Evolutionary conservation across 2,888 invertebrate genomes (phyloP).

Genomic region (Agrotis ipsilon): DNA sequence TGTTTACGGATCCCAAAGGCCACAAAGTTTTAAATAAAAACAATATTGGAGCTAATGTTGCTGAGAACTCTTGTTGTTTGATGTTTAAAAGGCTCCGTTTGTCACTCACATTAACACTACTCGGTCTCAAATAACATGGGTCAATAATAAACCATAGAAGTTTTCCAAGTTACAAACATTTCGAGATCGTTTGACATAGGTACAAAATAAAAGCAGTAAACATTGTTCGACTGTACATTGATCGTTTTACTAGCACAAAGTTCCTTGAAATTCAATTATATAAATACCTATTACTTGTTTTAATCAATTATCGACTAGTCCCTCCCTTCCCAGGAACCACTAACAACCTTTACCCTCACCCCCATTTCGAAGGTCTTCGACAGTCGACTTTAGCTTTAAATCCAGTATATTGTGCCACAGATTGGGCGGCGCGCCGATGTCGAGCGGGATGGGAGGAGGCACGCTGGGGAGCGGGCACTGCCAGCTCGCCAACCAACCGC

Average conservation of each 20-base stretch:
- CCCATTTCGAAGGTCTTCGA: constrained; percentile 57
- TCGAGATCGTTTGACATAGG: background rate
- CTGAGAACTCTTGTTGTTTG: constrained; percentile 24
- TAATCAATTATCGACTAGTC: background rate
- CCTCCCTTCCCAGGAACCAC: background rate
- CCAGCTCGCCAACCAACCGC: constrained; percentile 93
- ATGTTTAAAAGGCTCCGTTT: constrained; percentile 15
- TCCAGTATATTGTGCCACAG: constrained; percentile 77
- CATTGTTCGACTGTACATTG: no score
- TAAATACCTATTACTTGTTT: no score
- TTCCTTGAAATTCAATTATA: constrained; percentile 7
- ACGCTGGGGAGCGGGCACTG: constrained; percentile 92
- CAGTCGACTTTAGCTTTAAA: constrained; percentile 60
- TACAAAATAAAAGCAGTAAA: no score
- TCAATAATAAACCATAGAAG: constrained; percentile 2
- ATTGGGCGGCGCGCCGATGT: constrained; percentile 90
- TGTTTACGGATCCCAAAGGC: constrained; percentile 41
- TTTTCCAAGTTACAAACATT: background rate
- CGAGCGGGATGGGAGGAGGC: constrained; percentile 92
- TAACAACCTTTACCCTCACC: background rate
- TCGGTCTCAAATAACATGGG: no score
- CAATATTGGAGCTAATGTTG: constrained; percentile 31
- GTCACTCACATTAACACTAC: no score
- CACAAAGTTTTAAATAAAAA: constrained; percentile 49
- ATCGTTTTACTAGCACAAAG: background rate